Percentiles rank a stretch among this genome's conserved stretches.
Conservation (phyloP, 64 coral and sea anemone genomes). For the Pocillopora verrucosa region DNA sequence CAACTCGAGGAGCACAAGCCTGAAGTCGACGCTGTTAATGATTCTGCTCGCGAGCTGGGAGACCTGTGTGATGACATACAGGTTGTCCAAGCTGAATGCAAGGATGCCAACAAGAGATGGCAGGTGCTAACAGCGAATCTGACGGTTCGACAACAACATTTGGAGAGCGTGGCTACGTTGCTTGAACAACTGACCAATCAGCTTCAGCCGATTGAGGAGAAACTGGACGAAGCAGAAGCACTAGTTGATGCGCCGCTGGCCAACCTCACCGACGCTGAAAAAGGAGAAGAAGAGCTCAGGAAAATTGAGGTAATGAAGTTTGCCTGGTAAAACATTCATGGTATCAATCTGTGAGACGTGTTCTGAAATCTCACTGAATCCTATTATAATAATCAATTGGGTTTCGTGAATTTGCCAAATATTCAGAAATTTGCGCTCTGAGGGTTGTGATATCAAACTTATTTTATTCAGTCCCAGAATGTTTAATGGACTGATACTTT, state of each 20-base stretch:
- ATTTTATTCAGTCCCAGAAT: too few relatives aligned
- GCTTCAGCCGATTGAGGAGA: constrained; percentile 70
- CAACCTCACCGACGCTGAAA: constrained; percentile 70
- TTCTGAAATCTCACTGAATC: neutral
- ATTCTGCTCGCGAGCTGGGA: constrained; percentile 29
- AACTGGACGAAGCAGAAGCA: constrained; percentile 55
- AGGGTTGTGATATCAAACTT: too few relatives aligned
- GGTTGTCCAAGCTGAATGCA: constrained; percentile 83
- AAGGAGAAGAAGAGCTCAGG: constrained; percentile 67
- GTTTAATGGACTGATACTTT: too few relatives aligned
- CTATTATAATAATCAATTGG: neutral
- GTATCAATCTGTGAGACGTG: neutral
- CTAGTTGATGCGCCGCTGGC: constrained; percentile 61
- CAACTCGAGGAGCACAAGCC: constrained; percentile 63
- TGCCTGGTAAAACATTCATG: neutral
- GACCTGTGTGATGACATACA: constrained; percentile 78
- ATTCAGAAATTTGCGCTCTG: too few relatives aligned
- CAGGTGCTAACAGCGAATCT: constrained; percentile 61
- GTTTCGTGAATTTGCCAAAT: neutral
- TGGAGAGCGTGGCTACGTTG: constrained; percentile 58
- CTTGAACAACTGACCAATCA: constrained; percentile 52
- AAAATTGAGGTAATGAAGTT: constrained; percentile 75
- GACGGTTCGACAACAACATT: constrained; percentile 57
- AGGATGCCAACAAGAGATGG: constrained; percentile 90
- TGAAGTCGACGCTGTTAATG: constrained; percentile 49